phyloP scores from a whole-genome alignment of 2,113 vertebrate species.

The Prunella himalayana region DNA sequence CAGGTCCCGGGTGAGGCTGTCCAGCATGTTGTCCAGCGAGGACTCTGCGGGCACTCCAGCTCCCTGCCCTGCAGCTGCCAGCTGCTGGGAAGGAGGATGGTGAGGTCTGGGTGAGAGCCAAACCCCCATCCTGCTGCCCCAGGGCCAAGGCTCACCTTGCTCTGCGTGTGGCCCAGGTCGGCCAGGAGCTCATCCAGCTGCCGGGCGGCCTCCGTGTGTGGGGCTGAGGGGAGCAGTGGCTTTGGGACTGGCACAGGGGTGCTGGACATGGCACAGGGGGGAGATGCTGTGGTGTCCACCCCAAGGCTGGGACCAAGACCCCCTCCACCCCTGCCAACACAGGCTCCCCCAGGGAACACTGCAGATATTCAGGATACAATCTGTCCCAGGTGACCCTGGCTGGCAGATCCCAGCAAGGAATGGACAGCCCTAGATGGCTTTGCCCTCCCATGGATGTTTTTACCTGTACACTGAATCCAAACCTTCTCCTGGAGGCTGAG shows the following conservation, averaged over 20 bases:
- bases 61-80: not conserved
- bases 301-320: accelerated
- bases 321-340: not conserved
- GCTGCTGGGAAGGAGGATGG: not conserved
- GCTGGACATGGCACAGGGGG: not conserved
- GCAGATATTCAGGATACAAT: not conserved
- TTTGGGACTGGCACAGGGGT: not conserved
- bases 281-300: not conserved
- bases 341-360: accelerated
- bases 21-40: constrained; percentile 82
- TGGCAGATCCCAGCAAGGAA: accelerated
- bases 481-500: not conserved
- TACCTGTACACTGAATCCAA: constrained; percentile 62
- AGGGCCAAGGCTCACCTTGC: constrained; percentile 34
- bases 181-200: constrained; percentile 74
- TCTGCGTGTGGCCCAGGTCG: constrained; percentile 50
- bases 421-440: not conserved
- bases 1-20: constrained; percentile 81
- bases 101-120: not conserved
- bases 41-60: not conserved
- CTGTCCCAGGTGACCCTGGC: not conserved
- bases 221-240: not conserved
- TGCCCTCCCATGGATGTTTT: not conserved
- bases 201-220: not conserved
- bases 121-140: accelerated